phyloP scores from a whole-genome alignment of 2,113 vertebrate species.

The Macquaria australasica region DNA sequence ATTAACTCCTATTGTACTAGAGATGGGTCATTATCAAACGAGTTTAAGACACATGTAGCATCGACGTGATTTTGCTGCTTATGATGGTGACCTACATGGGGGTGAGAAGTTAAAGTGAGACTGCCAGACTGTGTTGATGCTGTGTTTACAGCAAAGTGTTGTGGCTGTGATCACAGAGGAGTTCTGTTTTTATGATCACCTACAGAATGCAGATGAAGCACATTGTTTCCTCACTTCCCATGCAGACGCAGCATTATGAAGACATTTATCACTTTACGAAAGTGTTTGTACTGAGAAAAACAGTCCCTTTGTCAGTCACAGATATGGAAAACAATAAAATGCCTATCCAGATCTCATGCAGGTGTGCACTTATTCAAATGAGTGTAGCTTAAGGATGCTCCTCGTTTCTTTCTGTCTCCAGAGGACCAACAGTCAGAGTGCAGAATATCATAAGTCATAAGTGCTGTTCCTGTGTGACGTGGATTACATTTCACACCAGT shows the following conservation, averaged over 20 bases:
- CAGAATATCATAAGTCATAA: conserved; percentile 1
- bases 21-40: conserved; percentile 58
- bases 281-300: neutral
- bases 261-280: conserved; percentile 22
- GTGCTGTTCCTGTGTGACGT: neutral
- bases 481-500: conserved; percentile 21
- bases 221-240: conserved; percentile 10
- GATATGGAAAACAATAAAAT: conserved; percentile 13
- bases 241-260: neutral
- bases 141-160: conserved; percentile 16
- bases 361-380: conserved; percentile 32
- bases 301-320: conserved; percentile 13
- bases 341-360: neutral
- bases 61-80: conserved; percentile 40
- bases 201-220: conserved; percentile 24
- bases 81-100: conserved; percentile 59
- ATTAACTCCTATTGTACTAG: conserved; percentile 75
- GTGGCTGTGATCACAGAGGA: conserved; percentile 6
- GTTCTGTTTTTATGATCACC: conserved; percentile 14
- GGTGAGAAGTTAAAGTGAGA: conserved; percentile 20
- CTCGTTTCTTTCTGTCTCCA: neutral
- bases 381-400: neutral
- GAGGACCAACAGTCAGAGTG: neutral
- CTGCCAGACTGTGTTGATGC: neutral
- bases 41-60: conserved; percentile 42